Evolutionary conservation across 2,888 invertebrate genomes (phyloP).

Genomic region (Elmis aenea): DNA sequence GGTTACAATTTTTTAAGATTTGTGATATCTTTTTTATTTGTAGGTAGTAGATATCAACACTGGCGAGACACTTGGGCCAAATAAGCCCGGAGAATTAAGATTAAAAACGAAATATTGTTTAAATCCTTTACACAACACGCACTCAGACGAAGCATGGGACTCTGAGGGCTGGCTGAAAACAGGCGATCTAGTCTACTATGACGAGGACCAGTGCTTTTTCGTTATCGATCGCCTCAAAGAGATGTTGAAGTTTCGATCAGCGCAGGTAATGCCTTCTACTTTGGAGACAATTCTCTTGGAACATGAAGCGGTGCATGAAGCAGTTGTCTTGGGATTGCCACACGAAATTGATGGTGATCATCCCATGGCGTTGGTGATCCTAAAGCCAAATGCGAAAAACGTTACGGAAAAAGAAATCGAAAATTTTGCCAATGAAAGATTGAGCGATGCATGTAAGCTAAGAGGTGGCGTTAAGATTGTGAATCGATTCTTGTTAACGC

Average conservation of each 20-base stretch:
- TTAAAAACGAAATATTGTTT: constrained; percentile 40
- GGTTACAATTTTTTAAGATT: constrained; percentile 1
- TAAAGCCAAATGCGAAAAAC: constrained; percentile 7
- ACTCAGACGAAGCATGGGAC: constrained; percentile 42
- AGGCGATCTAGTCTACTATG: constrained; percentile 49
- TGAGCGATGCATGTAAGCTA: constrained; percentile 31
- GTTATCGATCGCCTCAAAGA: constrained; percentile 48
- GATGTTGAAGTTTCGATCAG: constrained; percentile 47
- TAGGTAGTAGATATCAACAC: constrained; percentile 49
- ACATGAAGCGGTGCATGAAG: constrained; percentile 69
- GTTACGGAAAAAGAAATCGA: constrained; percentile 28
- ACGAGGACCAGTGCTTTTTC: constrained; percentile 46
- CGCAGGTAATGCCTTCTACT: constrained; percentile 69
- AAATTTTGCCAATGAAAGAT: constrained; percentile 28
- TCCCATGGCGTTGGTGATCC: constrained; percentile 60
- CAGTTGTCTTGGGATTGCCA: constrained; percentile 73
- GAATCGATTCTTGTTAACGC: constrained; percentile 28
- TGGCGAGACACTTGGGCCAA: constrained; percentile 45
- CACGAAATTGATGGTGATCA: constrained; percentile 66
- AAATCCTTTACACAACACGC: constrained; percentile 48
- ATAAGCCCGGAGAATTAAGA: constrained; percentile 51
- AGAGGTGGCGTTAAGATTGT: constrained; percentile 35
- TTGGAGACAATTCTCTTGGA: constrained; percentile 64
- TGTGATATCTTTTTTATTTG: constrained; percentile 29
- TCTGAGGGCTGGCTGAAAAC: constrained; percentile 49